These are phyloP conservation scores for Podiceps cristatus DNA, from an alignment of 2,113 vertebrate species.

Conservation along the genomic window DNA sequence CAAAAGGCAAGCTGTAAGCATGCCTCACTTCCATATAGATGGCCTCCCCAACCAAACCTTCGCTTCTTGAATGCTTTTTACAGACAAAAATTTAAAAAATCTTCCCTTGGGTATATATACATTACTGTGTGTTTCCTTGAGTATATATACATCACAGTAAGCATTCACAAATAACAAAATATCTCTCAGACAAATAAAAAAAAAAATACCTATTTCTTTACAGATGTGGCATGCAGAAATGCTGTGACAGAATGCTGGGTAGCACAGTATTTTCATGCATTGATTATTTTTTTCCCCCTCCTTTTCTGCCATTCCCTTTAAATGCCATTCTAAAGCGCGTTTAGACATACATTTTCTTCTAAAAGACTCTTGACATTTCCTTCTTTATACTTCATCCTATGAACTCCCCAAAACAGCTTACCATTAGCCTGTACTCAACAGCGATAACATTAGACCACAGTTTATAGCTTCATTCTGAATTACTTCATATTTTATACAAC, in stretches of 20 bases:
- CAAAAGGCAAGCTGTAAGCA: slow-evolving; percentile 11
- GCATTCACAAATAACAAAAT: neutral
- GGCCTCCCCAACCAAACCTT: neutral
- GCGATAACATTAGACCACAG: neutral
- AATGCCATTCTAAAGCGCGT: neutral
- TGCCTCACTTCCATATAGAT: neutral
- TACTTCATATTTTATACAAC: neutral
- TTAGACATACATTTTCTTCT: neutral
- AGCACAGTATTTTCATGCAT: neutral
- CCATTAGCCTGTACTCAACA: neutral
- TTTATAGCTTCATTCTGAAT: neutral
- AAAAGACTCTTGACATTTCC: neutral
- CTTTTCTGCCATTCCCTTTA: neutral
- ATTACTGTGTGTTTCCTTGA: neutral
- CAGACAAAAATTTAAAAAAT: too few species aligned
- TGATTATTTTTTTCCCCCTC: neutral
- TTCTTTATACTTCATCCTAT: neutral
- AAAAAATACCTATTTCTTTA: neutral
- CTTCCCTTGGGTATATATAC: too few species aligned
- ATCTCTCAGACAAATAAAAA: neutral
- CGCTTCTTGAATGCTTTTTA: neutral
- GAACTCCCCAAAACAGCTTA: neutral
- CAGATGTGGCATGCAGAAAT: neutral
- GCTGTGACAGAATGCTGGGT: neutral
- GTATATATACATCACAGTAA: neutral